Evolutionary conservation across 2,888 invertebrate species (phyloP), one percentile per base, ranked within the genome.

Genomic region (Osmoderma eremita): DNA sequence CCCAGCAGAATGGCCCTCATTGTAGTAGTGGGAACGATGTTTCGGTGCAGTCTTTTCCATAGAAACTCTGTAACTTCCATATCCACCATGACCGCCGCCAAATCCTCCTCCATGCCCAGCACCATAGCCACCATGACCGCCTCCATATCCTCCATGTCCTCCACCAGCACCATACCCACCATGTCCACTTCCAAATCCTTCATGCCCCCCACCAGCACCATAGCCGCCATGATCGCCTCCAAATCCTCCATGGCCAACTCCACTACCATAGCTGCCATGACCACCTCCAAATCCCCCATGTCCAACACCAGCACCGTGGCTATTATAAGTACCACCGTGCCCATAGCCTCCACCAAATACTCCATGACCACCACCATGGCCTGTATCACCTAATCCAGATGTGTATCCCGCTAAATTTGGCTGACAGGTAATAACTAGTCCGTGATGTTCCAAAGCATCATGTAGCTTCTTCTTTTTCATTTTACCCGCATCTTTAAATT

Each of bases 341-440:
- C 67, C 53, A 39, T 8, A 15, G 10, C 36, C 12, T 3, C 45
- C 30, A n/a, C 1, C 12, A 15, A 15, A 15, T 1, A 17, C 13
- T 17, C 51, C 41, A 22, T 63, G 67, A 18, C 58, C 67, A 15
- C 50, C 67, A 13, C 69, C 70, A 12, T 66, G 69, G 3, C 72
- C 67, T 12, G 74, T 71, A 50, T n/a, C n/a, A n/a, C n/a, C n/a
- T n/a, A 53, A 18, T 53, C 15, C 36, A 39, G 78, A 74, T 24
- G 80, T 79, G 65, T 81, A 82, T 50, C 82, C 82, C 53, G 81
- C 80, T 38, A 82, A 74, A 67, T 79, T 78, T 12, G 82, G 82
- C 74, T 82, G 81, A 68, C 82, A 82, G n/a, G 82, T 82, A 42
- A 82, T 81, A 3, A 82, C 81, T 30, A 82, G 72, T 6, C 81